Evolutionary conservation across 2,113 vertebrate species (phyloP).

Genomic region (Naja naja): DNA sequence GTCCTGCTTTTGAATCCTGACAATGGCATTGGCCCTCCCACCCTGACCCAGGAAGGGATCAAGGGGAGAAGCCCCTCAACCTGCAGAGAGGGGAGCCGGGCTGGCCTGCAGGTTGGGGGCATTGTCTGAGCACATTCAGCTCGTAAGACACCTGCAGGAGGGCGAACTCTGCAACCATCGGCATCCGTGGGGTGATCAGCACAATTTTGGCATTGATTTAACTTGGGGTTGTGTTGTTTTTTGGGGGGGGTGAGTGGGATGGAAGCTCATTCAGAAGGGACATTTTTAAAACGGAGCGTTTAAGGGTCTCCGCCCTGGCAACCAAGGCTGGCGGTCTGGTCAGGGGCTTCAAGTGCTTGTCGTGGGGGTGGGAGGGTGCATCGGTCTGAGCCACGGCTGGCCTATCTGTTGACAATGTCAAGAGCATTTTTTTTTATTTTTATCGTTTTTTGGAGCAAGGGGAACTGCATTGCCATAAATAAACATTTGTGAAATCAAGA

Average conservation of each 20-base stretch:
- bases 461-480: neutral
- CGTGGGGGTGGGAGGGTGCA: accelerated
- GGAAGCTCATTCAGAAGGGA: neutral
- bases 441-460: neutral
- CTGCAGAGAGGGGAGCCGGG: too few relatives aligned
- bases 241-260: neutral
- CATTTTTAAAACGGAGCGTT: neutral
- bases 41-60: neutral
- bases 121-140: neutral
- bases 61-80: neutral
- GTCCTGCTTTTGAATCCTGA: neutral
- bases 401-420: neutral
- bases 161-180: neutral
- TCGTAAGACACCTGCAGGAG: neutral
- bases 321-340: neutral
- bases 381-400: neutral
- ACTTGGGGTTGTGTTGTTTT: too few relatives aligned
- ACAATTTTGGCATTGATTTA: neutral
- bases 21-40: neutral
- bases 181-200: neutral
- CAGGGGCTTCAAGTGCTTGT: neutral
- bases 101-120: neutral
- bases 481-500: neutral
- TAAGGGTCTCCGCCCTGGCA: too few relatives aligned
- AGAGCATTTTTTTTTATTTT: neutral